A percentile compares a stretch with the other conserved stretches of the same genome.
Evolutionary conservation across 2,888 invertebrate genomes (phyloP).

Genomic region (Drosophila gaucha): DNA sequence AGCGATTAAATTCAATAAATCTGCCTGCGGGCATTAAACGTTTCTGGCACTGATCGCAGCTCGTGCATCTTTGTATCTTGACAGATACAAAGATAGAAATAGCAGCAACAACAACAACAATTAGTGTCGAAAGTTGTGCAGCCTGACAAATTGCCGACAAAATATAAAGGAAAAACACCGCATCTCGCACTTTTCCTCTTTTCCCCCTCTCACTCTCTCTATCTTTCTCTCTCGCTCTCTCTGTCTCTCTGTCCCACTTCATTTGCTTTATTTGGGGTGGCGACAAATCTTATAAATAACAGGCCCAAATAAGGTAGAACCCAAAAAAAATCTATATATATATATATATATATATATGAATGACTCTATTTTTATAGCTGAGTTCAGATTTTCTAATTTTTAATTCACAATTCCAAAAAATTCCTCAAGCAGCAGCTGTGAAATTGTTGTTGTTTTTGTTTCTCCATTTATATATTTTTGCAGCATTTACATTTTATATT

Average conservation of each 20-base stretch:
- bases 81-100: slow-evolving; percentile 25
- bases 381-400: slow-evolving; percentile 2
- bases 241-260: not conserved
- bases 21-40: slow-evolving; percentile 61
- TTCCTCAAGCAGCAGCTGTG: slow-evolving; percentile 21
- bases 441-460: slow-evolving; percentile 1
- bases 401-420: slow-evolving; percentile 20
- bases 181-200: slow-evolving; percentile 1
- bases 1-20: slow-evolving; percentile 57
- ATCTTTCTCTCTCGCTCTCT: not conserved
- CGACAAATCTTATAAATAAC: slow-evolving; percentile 49
- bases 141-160: slow-evolving; percentile 40
- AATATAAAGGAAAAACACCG: slow-evolving; percentile 8
- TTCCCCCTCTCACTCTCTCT: not conserved
- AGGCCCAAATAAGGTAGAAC: slow-evolving; percentile 41
- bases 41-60: slow-evolving; percentile 63
- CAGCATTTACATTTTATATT: slow-evolving; percentile 35
- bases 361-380: slow-evolving; percentile 35
- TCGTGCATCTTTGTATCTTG: slow-evolving; percentile 22
- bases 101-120: slow-evolving; percentile 30
- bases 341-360: slow-evolving; percentile 2
- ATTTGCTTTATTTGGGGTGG: slow-evolving; percentile 28
- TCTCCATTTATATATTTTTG: slow-evolving; percentile 22
- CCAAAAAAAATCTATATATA: not conserved
- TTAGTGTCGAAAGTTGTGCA: slow-evolving; percentile 43